A percentile compares a stretch with the other conserved stretches of the same genome.
Conservation (phyloP, 2,113 vertebrate species). For the Rutilus rutilus region DNA sequence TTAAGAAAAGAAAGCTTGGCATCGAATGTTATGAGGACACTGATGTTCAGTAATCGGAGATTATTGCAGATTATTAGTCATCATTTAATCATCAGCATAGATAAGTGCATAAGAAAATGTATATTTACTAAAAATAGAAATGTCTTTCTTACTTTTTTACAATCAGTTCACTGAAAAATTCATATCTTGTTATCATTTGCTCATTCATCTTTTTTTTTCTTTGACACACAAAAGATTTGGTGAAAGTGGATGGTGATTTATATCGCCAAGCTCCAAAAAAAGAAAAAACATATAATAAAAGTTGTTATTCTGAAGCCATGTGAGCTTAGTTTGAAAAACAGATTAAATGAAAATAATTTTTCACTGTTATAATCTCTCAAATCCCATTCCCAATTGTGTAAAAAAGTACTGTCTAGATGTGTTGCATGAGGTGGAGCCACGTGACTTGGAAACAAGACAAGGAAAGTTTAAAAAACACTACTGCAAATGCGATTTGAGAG, state of each 20-base stretch:
- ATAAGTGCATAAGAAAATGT: not conserved
- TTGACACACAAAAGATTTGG: not conserved
- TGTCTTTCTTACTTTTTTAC: not conserved
- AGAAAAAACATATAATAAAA: not conserved
- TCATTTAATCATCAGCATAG: not conserved
- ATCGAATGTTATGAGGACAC: not conserved
- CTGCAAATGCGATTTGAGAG: not conserved
- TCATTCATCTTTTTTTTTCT: not conserved
- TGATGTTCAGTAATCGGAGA: not conserved
- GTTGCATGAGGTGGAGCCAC: not conserved
- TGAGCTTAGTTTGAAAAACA: not conserved
- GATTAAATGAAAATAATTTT: not conserved
- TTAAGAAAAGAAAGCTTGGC: not conserved
- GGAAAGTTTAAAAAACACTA: not conserved
- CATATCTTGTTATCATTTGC: too few relatives aligned
- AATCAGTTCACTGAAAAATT: not conserved
- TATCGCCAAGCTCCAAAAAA: not conserved
- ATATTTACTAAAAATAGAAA: not conserved
- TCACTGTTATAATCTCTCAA: not conserved
- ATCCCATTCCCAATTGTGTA: not conserved
- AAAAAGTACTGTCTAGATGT: not conserved
- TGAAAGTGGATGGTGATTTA: not conserved
- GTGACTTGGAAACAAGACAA: not conserved
- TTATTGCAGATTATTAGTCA: not conserved
- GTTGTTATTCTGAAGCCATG: not conserved